phyloP scores from a whole-genome alignment of 2,888 invertebrate genomes.

The Neoscelio sp. region DNA sequence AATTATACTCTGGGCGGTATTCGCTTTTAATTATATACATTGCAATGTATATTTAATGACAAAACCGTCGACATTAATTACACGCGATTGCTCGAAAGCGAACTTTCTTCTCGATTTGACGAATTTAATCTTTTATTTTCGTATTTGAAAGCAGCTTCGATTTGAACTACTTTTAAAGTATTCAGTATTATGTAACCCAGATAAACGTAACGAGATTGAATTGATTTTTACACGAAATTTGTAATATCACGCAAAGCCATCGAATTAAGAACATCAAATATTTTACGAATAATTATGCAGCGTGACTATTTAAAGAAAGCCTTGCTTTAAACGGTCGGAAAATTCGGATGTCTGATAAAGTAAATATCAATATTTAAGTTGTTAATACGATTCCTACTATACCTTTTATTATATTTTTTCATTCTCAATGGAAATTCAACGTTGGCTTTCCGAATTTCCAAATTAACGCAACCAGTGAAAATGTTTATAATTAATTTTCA shows the following conservation, averaged over 20 bases:
- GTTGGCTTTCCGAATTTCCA: too few species aligned
- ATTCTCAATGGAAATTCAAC: too few species aligned
- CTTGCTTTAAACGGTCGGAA: too few species aligned
- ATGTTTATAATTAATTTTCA: too few species aligned
- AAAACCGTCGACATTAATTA: constrained; percentile 52
- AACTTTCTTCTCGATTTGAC: constrained; percentile 51
- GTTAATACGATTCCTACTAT: too few species aligned
- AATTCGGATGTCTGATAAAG: too few species aligned
- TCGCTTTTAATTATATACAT: constrained; percentile 26
- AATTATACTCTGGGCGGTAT: constrained; percentile 16
- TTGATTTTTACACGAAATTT: constrained; percentile 60
- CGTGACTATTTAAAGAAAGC: neutral
- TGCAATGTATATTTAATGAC: constrained; percentile 29
- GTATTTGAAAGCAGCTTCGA: constrained; percentile 44
- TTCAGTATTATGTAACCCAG: constrained; percentile 60
- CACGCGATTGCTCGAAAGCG: constrained; percentile 7
- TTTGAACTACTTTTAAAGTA: constrained; percentile 61
- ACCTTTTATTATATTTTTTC: too few species aligned
- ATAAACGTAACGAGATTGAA: constrained; percentile 56
- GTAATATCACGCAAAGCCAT: constrained; percentile 41
- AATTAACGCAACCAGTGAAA: too few species aligned
- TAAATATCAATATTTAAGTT: too few species aligned
- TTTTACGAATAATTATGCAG: constrained; percentile 29
- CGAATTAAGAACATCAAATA: constrained; percentile 36
- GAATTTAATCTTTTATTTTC: constrained; percentile 47